These are phyloP conservation scores for Drosophila lowei DNA, from an alignment of 1,140 invertebrate genomes.

Conservation along the genomic window DNA sequence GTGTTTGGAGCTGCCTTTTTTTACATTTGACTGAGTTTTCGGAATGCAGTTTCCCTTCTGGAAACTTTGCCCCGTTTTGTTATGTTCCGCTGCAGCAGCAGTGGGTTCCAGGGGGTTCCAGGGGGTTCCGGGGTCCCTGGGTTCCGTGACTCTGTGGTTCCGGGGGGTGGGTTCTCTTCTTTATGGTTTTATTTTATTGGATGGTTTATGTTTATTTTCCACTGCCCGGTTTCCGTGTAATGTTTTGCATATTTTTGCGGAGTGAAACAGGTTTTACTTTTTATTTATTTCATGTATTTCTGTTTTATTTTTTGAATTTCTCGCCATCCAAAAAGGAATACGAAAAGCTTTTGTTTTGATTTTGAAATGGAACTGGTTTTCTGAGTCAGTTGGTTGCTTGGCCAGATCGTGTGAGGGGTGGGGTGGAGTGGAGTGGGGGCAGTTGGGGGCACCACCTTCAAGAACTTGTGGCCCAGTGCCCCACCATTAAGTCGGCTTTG, in stretches of 20 bases:
- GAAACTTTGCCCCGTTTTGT: conserved; percentile 27
- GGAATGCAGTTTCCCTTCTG: conserved; percentile 69
- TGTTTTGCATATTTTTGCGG: conserved; percentile 51
- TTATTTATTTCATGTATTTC: conserved; percentile 11
- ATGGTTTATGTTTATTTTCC: conserved; percentile 25
- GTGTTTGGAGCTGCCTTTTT: conserved; percentile 26
- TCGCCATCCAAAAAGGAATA: conserved; percentile 13
- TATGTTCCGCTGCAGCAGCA: not conserved
- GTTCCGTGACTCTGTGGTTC: too few relatives aligned
- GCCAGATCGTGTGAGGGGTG: not conserved
- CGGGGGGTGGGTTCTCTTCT: not conserved
- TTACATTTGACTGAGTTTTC: conserved; percentile 73
- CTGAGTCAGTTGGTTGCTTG: conserved; percentile 45
- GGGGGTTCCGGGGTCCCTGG: too few relatives aligned
- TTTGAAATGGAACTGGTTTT: conserved; percentile 57
- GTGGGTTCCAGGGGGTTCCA: too few relatives aligned
- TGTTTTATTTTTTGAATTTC: conserved; percentile 14
- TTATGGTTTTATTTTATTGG: conserved; percentile 33
- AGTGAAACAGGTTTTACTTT: conserved; percentile 44
- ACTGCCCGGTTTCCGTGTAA: conserved; percentile 51
- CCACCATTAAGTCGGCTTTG: too few relatives aligned
- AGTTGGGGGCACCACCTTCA: too few relatives aligned
- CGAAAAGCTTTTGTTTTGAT: conserved; percentile 65
- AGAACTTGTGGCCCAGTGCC: too few relatives aligned
- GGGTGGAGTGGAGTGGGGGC: too few relatives aligned